Conservation (phyloP, 2,888 invertebrate genomes). For the Drosophila stalkeri region DNA sequence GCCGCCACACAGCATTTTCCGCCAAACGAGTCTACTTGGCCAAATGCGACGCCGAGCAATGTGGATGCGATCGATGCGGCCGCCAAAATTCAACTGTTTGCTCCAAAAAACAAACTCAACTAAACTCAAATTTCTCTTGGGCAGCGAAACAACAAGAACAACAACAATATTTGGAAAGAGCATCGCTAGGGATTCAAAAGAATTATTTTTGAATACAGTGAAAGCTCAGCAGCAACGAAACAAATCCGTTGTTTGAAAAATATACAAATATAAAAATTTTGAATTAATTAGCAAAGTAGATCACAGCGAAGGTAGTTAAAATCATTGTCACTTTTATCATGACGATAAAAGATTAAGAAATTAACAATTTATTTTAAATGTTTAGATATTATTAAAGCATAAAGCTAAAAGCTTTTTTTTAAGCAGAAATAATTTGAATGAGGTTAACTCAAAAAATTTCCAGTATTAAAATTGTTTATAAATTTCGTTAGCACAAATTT, state of each 20-base stretch:
- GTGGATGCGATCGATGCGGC: conserved; percentile 46
- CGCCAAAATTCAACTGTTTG: conserved; percentile 63
- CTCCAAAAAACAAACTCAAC: conserved; percentile 41
- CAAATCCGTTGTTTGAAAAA: background rate
- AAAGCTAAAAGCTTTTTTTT: too few relatives aligned
- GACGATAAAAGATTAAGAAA: background rate
- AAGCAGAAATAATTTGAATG: too few relatives aligned
- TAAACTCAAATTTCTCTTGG: conserved; percentile 49
- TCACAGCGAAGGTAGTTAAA: background rate
- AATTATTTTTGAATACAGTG: conserved; percentile 35
- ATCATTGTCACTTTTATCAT: background rate
- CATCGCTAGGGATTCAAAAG: conserved; percentile 18
- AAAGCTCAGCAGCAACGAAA: background rate
- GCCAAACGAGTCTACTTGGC: conserved; percentile 31
- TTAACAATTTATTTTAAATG: background rate
- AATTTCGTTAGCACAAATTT: too few relatives aligned
- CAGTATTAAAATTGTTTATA: too few relatives aligned
- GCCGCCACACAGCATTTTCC: conserved; percentile 47
- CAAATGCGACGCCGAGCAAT: conserved; percentile 30
- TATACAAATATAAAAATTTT: background rate
- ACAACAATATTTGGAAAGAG: conserved; percentile 9
- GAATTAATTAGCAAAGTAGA: background rate
- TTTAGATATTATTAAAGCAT: background rate
- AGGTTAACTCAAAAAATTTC: too few relatives aligned
- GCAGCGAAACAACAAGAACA: conserved; percentile 3